phyloP scores from a whole-genome alignment of 2,888 invertebrate genomes.

The Charanyca ferruginea region DNA sequence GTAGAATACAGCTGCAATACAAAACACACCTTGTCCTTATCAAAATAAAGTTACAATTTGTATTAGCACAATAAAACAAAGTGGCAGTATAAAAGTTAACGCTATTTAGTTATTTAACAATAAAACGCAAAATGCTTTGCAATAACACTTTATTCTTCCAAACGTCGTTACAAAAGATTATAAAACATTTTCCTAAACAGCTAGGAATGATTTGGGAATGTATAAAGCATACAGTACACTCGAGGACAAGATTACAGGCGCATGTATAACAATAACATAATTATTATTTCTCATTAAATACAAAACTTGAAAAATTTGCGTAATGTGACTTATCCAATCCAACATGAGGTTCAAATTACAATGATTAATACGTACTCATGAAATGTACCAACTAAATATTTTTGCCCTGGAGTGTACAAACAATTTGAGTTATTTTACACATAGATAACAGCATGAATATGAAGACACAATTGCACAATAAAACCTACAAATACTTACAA shows the following conservation, averaged over 20 bases:
- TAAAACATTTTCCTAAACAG: slow-evolving; percentile 51
- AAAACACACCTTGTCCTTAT: too few relatives aligned
- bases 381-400: neutral
- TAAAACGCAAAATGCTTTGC: slow-evolving; percentile 38
- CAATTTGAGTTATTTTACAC: slow-evolving; percentile 15
- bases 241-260: slow-evolving; percentile 11
- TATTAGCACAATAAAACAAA: too few relatives aligned
- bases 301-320: too few relatives aligned
- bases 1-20: too few relatives aligned
- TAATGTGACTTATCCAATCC: neutral
- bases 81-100: neutral
- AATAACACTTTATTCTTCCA: slow-evolving; percentile 59
- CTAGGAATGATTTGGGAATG: slow-evolving; percentile 70
- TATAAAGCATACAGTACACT: slow-evolving; percentile 58
- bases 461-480: slow-evolving; percentile 19
- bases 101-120: neutral
- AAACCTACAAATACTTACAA: slow-evolving; percentile 19
- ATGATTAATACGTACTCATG: neutral
- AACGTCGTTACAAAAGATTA: slow-evolving; percentile 60
- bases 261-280: too few relatives aligned
- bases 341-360: neutral
- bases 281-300: too few relatives aligned
- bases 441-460: slow-evolving; percentile 43
- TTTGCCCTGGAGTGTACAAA: slow-evolving; percentile 19
- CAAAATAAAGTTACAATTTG: too few relatives aligned